Percentiles rank a stretch among this genome's conserved stretches.
Evolutionary conservation across 2,888 invertebrate genomes (phyloP).

Genomic region (Adela reaumurella): DNA sequence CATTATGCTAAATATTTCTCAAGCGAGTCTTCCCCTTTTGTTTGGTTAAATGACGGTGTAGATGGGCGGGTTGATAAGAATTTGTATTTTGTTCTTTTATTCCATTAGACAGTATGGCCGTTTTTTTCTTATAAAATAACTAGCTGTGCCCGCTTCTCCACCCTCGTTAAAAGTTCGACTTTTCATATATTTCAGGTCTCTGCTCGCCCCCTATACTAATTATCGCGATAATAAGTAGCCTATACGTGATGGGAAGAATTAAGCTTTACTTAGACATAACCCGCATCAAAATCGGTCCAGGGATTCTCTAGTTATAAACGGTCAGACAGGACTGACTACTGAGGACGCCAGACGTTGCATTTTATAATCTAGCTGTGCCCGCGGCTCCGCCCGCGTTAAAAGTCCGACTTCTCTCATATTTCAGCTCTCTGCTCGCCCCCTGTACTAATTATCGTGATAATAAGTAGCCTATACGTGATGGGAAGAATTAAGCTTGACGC

Average conservation of each 20-base stretch:
- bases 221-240: not conserved
- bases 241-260: constrained; percentile 2
- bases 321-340: no score
- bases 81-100: constrained; percentile 22
- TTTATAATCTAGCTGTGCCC: no score
- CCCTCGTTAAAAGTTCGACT: no score
- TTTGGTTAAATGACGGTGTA: constrained; percentile 21
- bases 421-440: constrained; percentile 15
- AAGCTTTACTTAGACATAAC: not conserved
- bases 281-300: not conserved
- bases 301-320: not conserved
- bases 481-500: not conserved
- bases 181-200: constrained; percentile 10
- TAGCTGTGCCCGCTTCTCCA: no score
- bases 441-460: not conserved
- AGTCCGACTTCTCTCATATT: no score
- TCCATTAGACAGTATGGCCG: constrained; percentile 34
- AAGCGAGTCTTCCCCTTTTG: constrained; percentile 30
- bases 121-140: no score
- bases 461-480: not conserved
- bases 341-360: no score
- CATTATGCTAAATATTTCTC: constrained; percentile 49
- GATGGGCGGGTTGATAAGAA: constrained; percentile 35
- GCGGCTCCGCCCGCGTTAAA: no score
- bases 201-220: constrained; percentile 7